phyloP scores from a whole-genome alignment of 2,113 vertebrate genomes.

The Cavia porcellus region DNA sequence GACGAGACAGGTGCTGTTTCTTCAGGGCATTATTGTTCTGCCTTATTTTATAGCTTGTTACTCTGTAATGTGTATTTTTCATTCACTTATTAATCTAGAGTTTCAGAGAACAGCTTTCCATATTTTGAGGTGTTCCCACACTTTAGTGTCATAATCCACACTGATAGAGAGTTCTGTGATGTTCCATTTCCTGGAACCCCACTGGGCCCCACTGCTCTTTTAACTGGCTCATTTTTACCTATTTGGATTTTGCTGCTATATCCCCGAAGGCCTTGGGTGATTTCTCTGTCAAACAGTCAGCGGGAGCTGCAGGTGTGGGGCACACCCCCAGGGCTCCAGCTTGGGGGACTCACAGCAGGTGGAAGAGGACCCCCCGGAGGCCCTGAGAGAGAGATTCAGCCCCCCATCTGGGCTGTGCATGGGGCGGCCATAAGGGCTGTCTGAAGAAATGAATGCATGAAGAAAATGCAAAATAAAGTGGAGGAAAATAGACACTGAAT shows the following conservation, averaged over 20 bases:
- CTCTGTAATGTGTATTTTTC: background rate
- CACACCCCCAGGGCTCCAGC: background rate
- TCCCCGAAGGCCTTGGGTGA: background rate
- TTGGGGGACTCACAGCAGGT: accelerated
- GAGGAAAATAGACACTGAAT: background rate
- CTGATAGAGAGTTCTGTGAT: background rate
- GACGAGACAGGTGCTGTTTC: background rate
- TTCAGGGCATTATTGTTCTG: background rate
- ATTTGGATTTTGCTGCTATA: background rate
- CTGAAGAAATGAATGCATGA: background rate
- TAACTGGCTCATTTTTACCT: background rate
- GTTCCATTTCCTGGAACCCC: background rate
- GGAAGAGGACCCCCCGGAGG: background rate
- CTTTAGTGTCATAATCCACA: background rate
- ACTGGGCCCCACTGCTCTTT: background rate
- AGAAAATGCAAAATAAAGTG: background rate
- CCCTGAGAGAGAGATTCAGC: too few species aligned
- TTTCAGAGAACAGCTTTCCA: background rate
- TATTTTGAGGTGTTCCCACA: background rate
- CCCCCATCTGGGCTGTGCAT: too few species aligned
- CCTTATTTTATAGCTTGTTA: background rate
- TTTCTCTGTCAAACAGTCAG: background rate
- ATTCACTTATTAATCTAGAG: background rate
- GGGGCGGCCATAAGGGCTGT: accelerated
- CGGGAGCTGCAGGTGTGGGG: background rate